Evolutionary conservation across 1,140 invertebrate species (phyloP), one percentile per base, ranked within the genome.

Genomic region (Coelopa frigida): DNA sequence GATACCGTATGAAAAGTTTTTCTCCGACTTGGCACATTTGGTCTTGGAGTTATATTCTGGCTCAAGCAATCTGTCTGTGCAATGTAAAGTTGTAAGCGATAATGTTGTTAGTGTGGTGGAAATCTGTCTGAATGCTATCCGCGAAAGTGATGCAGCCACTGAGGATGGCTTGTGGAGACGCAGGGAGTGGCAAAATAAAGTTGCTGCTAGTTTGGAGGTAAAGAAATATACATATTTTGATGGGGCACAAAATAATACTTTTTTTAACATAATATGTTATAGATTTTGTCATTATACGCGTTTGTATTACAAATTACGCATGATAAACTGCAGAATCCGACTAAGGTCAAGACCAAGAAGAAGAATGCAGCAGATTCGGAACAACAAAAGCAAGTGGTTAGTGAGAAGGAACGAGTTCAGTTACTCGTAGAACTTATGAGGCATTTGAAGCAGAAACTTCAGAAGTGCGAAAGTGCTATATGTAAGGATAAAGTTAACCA

Each of bases 251-350:
- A 35, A 17, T 8, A 12, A 21, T 5, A 15, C n/a, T 36, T 36
- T 8, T 8, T 36, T 10, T 23, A 41, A 4, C 12, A 4, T 41
- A 3, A 10, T 42, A 10, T 40, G n/a, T 46, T 44, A 14, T 27
- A 70, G 67, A 68, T 70, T 39, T 42, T 70, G 5, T 63, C 67
- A 8, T 42, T 70, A 2, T 66, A 59, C 51, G 62, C 63, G 39
- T 69, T 69, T 23, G 51, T 70, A 5, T 45, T 70, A n/a, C 59
- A 63, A 12, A 53, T 66, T 7, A 49, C 61, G 1, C 54, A 67
- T 40, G 66, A 70, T 21, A 70, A 68, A 52, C 55, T 64, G 27
- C 60, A 68, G 47, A 43, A 49, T 35, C 53, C 51, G 41, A 44
- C 47, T 8, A 68, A 60, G 43, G 48, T 49, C 38, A 64, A 65